Evolutionary conservation across 53 echinoderm and acorn worm genomes (phyloP).

Genomic region (Paracentrotus lividus): DNA sequence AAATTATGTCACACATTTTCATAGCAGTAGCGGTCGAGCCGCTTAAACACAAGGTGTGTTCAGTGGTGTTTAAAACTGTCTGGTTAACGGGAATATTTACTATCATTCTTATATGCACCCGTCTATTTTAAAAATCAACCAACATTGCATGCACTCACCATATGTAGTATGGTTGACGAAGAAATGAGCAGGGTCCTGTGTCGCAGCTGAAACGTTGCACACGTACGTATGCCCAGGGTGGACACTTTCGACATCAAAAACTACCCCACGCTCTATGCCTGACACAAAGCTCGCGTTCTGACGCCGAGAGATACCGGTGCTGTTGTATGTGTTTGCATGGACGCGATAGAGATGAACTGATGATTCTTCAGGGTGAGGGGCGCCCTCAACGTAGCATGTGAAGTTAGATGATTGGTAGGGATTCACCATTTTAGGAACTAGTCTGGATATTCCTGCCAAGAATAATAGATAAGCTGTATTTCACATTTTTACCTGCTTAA

Average conservation of each 20-base stretch:
- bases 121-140: too few relatives aligned
- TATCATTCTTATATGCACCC: too few relatives aligned
- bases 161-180: neutral
- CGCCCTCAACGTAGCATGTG: slow-evolving; percentile 72
- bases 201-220: neutral
- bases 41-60: too few relatives aligned
- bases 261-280: neutral
- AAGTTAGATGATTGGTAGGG: slow-evolving; percentile 67
- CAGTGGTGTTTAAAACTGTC: too few relatives aligned
- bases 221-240: neutral
- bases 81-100: too few relatives aligned
- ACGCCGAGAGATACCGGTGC: neutral
- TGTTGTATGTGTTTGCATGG: neutral
- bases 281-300: neutral
- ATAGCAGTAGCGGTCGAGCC: too few relatives aligned
- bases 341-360: slow-evolving; percentile 31
- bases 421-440: slow-evolving; percentile 53
- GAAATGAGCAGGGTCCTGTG: too few relatives aligned
- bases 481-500: too few relatives aligned
- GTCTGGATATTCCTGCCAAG: slow-evolving; percentile 56
- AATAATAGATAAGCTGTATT: too few relatives aligned
- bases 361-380: neutral
- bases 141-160: neutral
- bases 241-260: slow-evolving; percentile 27
- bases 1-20: too few relatives aligned